Evolutionary conservation across 2,888 invertebrate genomes (phyloP).

Genomic region (Rhamphomyia laevipes): DNA sequence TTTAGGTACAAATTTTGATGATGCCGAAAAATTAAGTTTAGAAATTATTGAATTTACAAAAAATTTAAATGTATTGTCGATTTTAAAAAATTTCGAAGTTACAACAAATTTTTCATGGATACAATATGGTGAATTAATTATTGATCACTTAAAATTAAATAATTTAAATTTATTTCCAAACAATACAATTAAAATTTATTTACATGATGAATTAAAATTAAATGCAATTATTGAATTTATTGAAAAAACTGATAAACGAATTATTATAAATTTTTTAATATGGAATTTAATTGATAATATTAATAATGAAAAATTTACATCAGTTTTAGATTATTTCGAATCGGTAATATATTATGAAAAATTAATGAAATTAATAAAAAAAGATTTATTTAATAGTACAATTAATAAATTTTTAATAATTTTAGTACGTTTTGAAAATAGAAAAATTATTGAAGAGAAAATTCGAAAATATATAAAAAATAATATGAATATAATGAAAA

Average conservation of each 20-base stretch:
- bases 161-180: not conserved
- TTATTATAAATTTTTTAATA: not conserved
- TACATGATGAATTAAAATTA: not conserved
- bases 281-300: not conserved
- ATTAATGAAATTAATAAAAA: not conserved
- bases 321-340: conserved; percentile 2
- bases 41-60: not conserved
- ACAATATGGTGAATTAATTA: not conserved
- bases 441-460: conserved; percentile 4
- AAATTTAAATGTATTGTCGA: not conserved
- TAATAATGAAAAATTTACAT: conserved; percentile 16
- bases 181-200: not conserved
- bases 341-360: not conserved
- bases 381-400: not conserved
- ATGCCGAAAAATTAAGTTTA: not conserved
- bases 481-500: conserved; percentile 19
- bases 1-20: not conserved
- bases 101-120: not conserved
- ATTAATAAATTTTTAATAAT: conserved; percentile 7
- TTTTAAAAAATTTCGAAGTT: not conserved
- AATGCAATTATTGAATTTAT: not conserved
- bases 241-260: not conserved
- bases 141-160: not conserved
- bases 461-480: not conserved
- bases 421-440: conserved; percentile 1